Percentiles rank a stretch among this genome's conserved stretches.
phyloP scores from a whole-genome alignment of 2,113 vertebrate genomes.

The Clupea harengus region DNA sequence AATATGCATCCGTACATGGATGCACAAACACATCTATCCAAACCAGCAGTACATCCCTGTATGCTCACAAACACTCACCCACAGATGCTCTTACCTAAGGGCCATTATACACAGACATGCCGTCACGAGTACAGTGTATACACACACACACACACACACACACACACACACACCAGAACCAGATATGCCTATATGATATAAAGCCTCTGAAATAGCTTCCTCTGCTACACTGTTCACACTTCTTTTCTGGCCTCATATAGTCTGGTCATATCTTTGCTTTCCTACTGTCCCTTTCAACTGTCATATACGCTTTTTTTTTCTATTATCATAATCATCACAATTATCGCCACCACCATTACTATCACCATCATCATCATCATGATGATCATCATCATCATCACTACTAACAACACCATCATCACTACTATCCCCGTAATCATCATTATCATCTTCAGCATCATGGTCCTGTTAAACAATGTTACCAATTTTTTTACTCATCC shows the following conservation, averaged over 20 bases:
- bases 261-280: not conserved
- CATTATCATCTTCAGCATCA: not conserved
- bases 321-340: not conserved
- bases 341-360: not conserved
- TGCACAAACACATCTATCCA: no score
- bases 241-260: not conserved
- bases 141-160: no score
- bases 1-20: no score
- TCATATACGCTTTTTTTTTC: not conserved
- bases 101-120: no score
- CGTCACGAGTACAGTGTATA: no score
- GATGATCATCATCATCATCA: not conserved
- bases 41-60: no score
- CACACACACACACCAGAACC: no score
- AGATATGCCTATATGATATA: no score
- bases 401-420: not conserved
- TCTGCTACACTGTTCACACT: no score
- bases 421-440: not conserved
- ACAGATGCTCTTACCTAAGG: no score
- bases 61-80: no score
- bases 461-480: not conserved
- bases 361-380: not conserved
- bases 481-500: not conserved
- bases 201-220: no score
- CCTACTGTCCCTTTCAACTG: not conserved